Conservation (phyloP, 2,797 vertebrate species). For the Neomorphus geoffroyi region DNA sequence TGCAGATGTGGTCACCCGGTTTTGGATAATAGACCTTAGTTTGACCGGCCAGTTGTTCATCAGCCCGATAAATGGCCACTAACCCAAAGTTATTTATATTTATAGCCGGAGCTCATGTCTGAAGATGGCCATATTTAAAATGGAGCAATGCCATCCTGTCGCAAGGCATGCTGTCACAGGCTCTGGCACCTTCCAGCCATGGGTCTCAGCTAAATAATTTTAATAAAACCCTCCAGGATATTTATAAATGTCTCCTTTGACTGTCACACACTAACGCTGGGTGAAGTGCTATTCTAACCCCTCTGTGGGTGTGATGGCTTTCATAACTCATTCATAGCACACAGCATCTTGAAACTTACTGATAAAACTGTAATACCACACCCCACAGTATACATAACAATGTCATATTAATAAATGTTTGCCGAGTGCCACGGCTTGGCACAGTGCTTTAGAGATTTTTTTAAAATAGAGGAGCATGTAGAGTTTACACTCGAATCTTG, state of each 20-base stretch:
- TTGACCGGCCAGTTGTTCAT: not conserved
- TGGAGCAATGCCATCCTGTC: not conserved
- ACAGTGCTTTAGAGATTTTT: not conserved
- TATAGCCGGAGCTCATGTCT: not conserved
- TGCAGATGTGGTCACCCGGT: not conserved
- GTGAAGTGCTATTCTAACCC: not conserved
- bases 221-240: not conserved
- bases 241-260: not conserved
- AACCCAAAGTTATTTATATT: not conserved
- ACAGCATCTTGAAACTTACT: not conserved
- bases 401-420: conserved; percentile 36
- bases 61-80: not conserved
- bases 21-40: not conserved
- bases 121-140: not conserved
- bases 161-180: not conserved
- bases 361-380: not conserved
- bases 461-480: not conserved
- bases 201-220: not conserved
- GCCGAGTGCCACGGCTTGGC: not conserved
- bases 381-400: not conserved
- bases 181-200: not conserved
- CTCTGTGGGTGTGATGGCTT: not conserved
- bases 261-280: not conserved
- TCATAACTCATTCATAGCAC: not conserved
- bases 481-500: not conserved